Conservation (phyloP, 2,113 vertebrate species). For the Oncorhynchus keta region DNA sequence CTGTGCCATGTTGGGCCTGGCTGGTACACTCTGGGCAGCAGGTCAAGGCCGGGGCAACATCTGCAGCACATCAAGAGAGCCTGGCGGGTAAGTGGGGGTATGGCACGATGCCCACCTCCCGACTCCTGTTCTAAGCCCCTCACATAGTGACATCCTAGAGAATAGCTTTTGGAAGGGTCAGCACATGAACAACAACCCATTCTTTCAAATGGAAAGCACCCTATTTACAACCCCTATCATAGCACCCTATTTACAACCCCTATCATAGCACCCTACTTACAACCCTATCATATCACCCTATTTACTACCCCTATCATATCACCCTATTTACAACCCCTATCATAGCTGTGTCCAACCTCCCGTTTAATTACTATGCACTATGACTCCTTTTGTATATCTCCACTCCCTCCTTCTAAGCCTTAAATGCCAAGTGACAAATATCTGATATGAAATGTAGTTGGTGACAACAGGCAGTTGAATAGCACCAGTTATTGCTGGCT, state of each 20-base stretch:
- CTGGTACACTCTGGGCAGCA: conserved; percentile 52
- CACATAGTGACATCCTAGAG: conserved; percentile 27
- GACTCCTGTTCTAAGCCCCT: background rate
- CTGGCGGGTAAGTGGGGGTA: conserved; percentile 40
- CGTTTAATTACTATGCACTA: background rate
- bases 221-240: background rate
- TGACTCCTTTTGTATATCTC: background rate
- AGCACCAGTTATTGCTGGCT: background rate
- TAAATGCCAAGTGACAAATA: background rate
- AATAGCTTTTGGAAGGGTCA: conserved; percentile 34
- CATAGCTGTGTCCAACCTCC: background rate
- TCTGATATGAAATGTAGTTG: background rate
- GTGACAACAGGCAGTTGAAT: background rate
- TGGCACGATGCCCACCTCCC: conserved; percentile 34
- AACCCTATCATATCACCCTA: background rate
- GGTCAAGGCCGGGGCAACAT: conserved; percentile 73
- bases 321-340: background rate
- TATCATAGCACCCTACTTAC: no score
- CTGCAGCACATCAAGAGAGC: conserved; percentile 66
- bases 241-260: background rate
- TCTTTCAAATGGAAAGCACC: background rate
- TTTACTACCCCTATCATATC: background rate
- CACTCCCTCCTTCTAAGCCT: background rate
- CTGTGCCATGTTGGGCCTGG: conserved; percentile 62
- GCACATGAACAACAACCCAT: background rate